Base-by-base conservation (phyloP, 2,113 vertebrate genomes). In the Otis tarda region DNA sequence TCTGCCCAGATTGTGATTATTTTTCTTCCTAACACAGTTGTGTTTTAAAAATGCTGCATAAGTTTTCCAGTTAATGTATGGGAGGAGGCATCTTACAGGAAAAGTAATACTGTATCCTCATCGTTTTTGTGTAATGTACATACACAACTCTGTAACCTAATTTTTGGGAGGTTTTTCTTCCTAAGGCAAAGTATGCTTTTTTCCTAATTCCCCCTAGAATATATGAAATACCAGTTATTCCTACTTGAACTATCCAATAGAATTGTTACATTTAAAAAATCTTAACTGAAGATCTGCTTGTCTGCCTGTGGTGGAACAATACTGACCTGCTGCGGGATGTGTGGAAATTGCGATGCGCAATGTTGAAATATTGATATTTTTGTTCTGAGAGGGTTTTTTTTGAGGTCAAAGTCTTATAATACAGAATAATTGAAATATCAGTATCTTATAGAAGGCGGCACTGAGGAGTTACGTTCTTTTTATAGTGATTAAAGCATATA, bases 1-100 rank as follows among this genome's bases (percentile, higher is more conserved):
- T 88, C 94, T 98, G 76, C 89, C 70, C 90, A 96, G 94, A 95
- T 96, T 95, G 77, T 97, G 94, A 95, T 96, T 98, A 94, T 95
- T 96, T 97, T 95, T 39, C 78, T 91, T 63, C 91, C 60, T 90
- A 90, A 74, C 25, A 31, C 50, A 47, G 83, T 91, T 69, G 37
- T 75, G 47, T 69, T 91, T 91, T 90, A 76, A 45, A 92, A 96
- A 95, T 60, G 70, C 95, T 91, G 52, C 90, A 69, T 96, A 97
- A 90, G 76, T 97, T 94, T 85, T 77, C 30, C 1, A 7, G 16
- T 69, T 89, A 80, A 77, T 85, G 20, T 90, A 20, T 41, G 52
- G 52, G 41, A 77, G 41, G 56, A 83, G 70, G 59, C 25, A 55
- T 85, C 63, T 90, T 92, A 87, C 65, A 85, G 49, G 60, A 92